Base-by-base conservation (phyloP, 2,113 vertebrate genomes). In the Callipepla californica region DNA sequence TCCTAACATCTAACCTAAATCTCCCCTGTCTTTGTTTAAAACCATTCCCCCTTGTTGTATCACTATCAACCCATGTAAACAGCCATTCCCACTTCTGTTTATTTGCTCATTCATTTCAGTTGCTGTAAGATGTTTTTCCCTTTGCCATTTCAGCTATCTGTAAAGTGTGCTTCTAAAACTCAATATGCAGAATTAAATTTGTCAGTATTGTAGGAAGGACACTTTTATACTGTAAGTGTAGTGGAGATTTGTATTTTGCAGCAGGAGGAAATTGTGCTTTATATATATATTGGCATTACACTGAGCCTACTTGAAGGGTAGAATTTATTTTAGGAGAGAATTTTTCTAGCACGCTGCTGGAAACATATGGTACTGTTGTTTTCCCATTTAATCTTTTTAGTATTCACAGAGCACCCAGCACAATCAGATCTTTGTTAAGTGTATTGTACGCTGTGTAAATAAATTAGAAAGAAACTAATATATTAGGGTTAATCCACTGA, bases 371-470 rank as follows among this genome's bases (percentile, higher is more conserved):
- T 87, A 48, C 7, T 55, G 14, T 82, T 63, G 63, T 15, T 87
- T 91, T 91, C 47, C 30, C 55, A 20, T 75, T 83, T 75, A 80
- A 91, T 86, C 57, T 83, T 20, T 78, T 94, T 78, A 80, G 13
- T 55, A 77, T 80, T 91, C 79, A 79, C 21, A 75, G 74, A 65
- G 57, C 57, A 83, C 55, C 51, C 83, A 18, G n/a, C 47, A 63
- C 12, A 14, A 26, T 47, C 74, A 87, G 61, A 78, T 89, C 72
- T 87, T 80, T 85, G 12, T 82, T 80, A 83, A 90, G 73, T 91
- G n/a, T 73, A 75, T 85, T 94, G 77, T 34, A 72, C 51, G 3
- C 34, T 77, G 14, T 78, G 12, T 84, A 94, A 94, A 70, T 78
- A 89, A 86, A 88, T 87, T 75, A 88, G 65, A 67, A 74, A 67